Evolutionary conservation across 2,113 vertebrate genomes (phyloP), one percentile per base, ranked within the genome.

Genomic region (Mellivora capensis): DNA sequence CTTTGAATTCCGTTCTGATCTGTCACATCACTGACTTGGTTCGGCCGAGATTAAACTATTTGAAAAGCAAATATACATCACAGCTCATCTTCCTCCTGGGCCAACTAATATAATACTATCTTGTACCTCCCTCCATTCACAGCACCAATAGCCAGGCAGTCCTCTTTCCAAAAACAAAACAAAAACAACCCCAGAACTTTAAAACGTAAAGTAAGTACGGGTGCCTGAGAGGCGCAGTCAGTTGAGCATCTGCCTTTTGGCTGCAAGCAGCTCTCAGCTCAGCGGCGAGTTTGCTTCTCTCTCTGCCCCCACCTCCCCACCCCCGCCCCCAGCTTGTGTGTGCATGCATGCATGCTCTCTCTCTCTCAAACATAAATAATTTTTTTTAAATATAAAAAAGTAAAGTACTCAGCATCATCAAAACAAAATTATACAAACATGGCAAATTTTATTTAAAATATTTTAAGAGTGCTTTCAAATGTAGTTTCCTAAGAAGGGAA

Each of bases 381-480:
- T 64, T 64, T 64, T 64, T 64, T 7, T 14, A 64, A 64, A 29
- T 64, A 29, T 62, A 29, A 62, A 64, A 88, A 93, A 76, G n/a
- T 37, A 93, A 93, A 96, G 72, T 42, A 42, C 3, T 80, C 86
- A 79, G n/a, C 11, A 80, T 80, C 44, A 87, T 59, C 49, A 85
- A 67, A 57, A 87, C 4, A 88, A 88, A 85, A 81, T 91, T 76
- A 87, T 37, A 62, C 67, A 85, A 87, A 93, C n/a, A 76, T 14
- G 25, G 49, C 10, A 85, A 54, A 89, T 94, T 91, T 91, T 82
- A 87, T 44, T 91, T 71, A 84, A 97, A 96, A 94, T 5, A 89
- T 72, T 87, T 97, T 91, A 91, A 91, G 83, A 72, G 44, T 88
- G 4, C 34, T 54, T 90, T 87, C 52, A 93, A 96, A 59, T 59